These are phyloP conservation scores for Forbesichthys papilliferus DNA, from an alignment of 2,113 vertebrate genomes.

Conservation along the genomic window DNA sequence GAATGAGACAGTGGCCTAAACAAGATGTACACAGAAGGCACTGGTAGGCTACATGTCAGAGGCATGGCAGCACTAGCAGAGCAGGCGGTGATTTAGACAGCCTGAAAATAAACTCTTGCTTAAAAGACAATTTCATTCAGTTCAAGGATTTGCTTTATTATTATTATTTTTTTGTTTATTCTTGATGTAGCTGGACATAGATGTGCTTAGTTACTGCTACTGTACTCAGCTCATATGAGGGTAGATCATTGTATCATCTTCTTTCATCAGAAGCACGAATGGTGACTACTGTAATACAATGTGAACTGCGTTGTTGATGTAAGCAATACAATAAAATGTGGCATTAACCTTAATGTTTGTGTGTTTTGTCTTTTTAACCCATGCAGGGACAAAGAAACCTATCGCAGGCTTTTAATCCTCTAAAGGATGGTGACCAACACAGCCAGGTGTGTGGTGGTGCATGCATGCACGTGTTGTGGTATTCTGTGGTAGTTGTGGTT, in stretches of 20 bases:
- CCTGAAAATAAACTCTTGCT: not conserved
- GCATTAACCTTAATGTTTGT: no score
- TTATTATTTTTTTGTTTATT: constrained; percentile 3
- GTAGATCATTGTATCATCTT: no score
- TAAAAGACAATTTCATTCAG: constrained; percentile 15
- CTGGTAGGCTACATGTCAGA: constrained; percentile 46
- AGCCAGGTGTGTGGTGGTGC: no score
- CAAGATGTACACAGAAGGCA: constrained; percentile 48
- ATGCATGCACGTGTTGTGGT: no score
- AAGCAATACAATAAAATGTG: not conserved
- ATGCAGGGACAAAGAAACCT: not conserved
- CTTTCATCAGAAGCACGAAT: not conserved
- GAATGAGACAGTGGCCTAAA: constrained; percentile 62
- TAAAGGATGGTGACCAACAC: no score
- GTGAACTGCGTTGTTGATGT: not conserved
- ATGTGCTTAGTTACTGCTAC: no score
- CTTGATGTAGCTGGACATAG: not conserved
- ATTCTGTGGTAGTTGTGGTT: no score
- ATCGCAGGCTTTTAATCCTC: no score
- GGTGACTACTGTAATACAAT: not conserved
- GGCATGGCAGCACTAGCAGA: constrained; percentile 16
- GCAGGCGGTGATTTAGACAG: constrained; percentile 21
- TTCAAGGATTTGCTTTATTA: constrained; percentile 25
- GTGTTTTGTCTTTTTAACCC: no score
- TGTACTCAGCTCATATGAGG: no score